Evolutionary conservation across 2,113 vertebrate species (phyloP), one percentile per base, ranked within the genome.

Genomic region (Sorex araneus): DNA sequence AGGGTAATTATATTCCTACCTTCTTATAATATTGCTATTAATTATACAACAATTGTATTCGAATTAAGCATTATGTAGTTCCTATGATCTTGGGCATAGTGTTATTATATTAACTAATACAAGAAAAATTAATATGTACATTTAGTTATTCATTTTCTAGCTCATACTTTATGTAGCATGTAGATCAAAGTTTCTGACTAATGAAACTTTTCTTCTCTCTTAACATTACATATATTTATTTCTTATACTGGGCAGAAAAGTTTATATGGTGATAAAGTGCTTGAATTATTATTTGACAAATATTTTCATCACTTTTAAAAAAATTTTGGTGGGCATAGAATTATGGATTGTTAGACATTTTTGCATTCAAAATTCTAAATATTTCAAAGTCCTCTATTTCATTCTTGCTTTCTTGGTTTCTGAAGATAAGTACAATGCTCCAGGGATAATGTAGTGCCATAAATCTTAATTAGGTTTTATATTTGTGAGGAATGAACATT

Each of bases 341-440:
- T 80, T 91, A 8, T 81, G 88, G 4, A 50, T 28, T 34, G 57
- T 84, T 28, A 7, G 40, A 40, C 7, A 40, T 34, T 78, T 21
- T 77, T 57, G 67, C 50, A 64, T 71, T 84, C n/a, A 47, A 34
- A 43, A 25, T 16, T 43, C 54, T 15, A 21, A 54, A 28, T 66
- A 91, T 60, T 77, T 88, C 60, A 84, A 13, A 47, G 30, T 40
- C 40, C 40, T 40, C 27, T 9, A 63, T 36, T 74, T 6, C 40
- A 54, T 84, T 90, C 13, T 83, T 78, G n/a, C 7, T 45, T 82
- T 50, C 3, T 10, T 90, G 54, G 6, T 50, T 90, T 90, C 25
- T 74, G 32, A 63, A 87, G 2, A 78, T 2, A 50, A 87, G 18
- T 63, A 2, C 15, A 85, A 18, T 40, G 2, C 40, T 40, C 40